Percentiles rank a stretch among this genome's conserved stretches.
These are phyloP conservation scores for Gopherus evgoodei DNA, from an alignment of 2,113 vertebrate species.

Conservation along the genomic window DNA sequence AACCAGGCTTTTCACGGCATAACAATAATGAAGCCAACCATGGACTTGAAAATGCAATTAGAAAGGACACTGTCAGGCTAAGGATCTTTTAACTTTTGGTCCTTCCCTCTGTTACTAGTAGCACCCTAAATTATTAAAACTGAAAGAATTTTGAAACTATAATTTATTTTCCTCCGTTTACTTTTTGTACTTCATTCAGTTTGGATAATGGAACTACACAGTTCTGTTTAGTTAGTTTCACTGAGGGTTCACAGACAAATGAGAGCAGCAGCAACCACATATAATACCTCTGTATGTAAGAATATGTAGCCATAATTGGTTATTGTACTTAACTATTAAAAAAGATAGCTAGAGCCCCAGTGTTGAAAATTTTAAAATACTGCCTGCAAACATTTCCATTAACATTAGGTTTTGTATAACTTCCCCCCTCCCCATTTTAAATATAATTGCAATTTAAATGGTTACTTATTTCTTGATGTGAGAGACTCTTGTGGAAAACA, in stretches of 20 bases:
- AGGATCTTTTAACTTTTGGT: neutral
- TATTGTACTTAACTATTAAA: neutral
- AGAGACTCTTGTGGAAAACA: neutral
- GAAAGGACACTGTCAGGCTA: neutral
- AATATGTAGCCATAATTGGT: neutral
- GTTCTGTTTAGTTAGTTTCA: neutral
- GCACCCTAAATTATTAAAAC: slow-evolving; percentile 2
- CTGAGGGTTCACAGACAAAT: neutral
- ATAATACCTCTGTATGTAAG: neutral
- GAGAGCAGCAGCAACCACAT: neutral
- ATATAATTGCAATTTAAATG: neutral
- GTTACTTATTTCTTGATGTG: neutral
- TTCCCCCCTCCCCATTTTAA: neutral
- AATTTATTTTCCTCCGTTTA: neutral
- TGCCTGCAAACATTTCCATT: neutral
- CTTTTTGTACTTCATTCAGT: neutral
- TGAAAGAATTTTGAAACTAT: fast-evolving
- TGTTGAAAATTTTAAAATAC: neutral
- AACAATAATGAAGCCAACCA: neutral
- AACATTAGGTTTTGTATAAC: neutral
- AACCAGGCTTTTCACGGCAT: neutral
- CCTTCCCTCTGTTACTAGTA: neutral
- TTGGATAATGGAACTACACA: neutral
- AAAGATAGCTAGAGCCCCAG: neutral
- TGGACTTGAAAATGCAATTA: neutral